phyloP scores from a whole-genome alignment of 2,113 vertebrate species.

The Ptychochromis oligacanthus region DNA sequence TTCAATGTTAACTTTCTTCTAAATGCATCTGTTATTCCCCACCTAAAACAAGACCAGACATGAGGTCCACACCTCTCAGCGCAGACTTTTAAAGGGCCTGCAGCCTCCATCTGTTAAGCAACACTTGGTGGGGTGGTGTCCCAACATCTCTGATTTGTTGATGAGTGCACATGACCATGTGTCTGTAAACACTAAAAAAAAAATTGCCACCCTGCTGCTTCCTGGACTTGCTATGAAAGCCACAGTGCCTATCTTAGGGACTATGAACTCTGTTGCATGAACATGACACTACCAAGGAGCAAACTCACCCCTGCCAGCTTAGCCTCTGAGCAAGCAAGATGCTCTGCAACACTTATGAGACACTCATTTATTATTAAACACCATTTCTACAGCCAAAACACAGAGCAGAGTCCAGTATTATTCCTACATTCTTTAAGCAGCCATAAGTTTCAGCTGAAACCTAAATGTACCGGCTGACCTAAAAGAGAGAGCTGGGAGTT shows the following conservation, averaged over 20 bases:
- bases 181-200: conserved; percentile 59
- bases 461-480: neutral
- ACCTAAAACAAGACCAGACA: neutral
- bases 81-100: neutral
- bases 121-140: neutral
- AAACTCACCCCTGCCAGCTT: neutral
- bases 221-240: conserved; percentile 24
- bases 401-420: neutral
- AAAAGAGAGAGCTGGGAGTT: neutral
- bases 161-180: conserved; percentile 31
- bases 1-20: neutral
- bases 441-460: neutral
- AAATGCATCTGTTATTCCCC: neutral
- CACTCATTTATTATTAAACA: conserved; percentile 14
- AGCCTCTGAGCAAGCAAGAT: neutral
- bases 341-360: neutral
- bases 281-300: conserved; percentile 50
- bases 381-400: neutral
- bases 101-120: neutral
- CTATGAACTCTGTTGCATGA: conserved; percentile 58
- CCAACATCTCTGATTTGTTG: conserved; percentile 13
- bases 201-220: conserved; percentile 31
- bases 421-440: neutral
- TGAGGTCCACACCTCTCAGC: neutral
- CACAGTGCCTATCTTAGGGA: conserved; percentile 59